Evolutionary conservation across 1,140 invertebrate genomes (phyloP).

Genomic region (Cyclina sinensis): DNA sequence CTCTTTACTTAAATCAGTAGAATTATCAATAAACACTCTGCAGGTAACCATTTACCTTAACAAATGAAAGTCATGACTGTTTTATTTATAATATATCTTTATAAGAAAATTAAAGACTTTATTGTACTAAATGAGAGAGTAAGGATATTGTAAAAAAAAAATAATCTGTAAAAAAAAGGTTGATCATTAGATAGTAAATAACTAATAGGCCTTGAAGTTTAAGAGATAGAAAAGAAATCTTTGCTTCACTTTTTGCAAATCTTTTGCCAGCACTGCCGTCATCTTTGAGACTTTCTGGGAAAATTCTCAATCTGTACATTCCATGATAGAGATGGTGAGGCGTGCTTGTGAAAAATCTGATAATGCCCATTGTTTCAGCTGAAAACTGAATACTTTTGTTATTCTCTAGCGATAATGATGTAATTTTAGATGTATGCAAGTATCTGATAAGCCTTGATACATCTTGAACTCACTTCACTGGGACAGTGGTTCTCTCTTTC

Average conservation of each 20-base stretch:
- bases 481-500: background rate
- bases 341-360: conserved; percentile 15
- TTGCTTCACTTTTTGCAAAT: background rate
- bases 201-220: background rate
- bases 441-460: conserved; percentile 12
- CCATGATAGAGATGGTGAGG: background rate
- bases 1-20: too few species aligned
- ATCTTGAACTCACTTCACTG: background rate
- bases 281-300: conserved; percentile 25
- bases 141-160: too few species aligned
- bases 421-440: conserved; percentile 31
- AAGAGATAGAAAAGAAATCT: background rate
- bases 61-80: too few species aligned
- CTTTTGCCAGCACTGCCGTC: background rate
- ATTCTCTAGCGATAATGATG: conserved; percentile 13
- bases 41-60: too few species aligned
- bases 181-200: too few species aligned
- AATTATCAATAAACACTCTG: too few species aligned
- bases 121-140: too few species aligned
- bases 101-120: too few species aligned
- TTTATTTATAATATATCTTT: too few species aligned
- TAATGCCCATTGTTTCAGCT: conserved; percentile 21
- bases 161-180: too few species aligned
- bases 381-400: background rate
- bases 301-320: background rate